Evolutionary conservation across 2,113 vertebrate genomes (phyloP), one percentile per base, ranked within the genome.

Genomic region (Bungarus multicinctus): DNA sequence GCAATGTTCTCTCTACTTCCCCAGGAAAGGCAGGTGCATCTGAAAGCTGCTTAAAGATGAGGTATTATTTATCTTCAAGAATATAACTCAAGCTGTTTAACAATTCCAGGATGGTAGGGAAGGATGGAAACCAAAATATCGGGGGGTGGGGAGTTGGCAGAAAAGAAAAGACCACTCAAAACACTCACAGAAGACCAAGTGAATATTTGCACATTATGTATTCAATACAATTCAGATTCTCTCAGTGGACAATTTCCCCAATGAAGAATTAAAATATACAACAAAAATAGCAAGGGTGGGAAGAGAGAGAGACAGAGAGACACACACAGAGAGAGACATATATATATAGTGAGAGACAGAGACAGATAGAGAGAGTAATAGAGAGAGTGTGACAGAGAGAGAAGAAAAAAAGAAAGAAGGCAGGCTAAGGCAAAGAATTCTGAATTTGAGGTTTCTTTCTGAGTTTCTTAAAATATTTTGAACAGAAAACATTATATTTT

Each of bases 1-100:
- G 8, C 0, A 57, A 23, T 0, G 39, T 58, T 91, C 22, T 93
- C 96, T 91, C 92, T 2, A 23, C 34, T 94, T 16, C 10, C 5
- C 60, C 34, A 23, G 10, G 8, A 45, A 89, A 54, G 43, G n/a
- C 34, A 47, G 91, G 87, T 87, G 34, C 74, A 86, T 47, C 81
- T 45, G 50, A 93, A 43, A 86, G 92, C 91, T 74, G 92, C 87
- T 93, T 92, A 64, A 90, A 54, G 27, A 90, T 2, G 52, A 89
- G 58, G 30, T 90, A 89, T 95, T 91, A 55, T 64, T 86, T 92
- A 45, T 85, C 52, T 90, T 93, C 3, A 90, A 90, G 54, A 95
- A 93, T 94, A 27, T 60, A 93, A 94, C 90, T 94, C 3, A 91
- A 81, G 93, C 92, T 86, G 58, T 50, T 92, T 89, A 95, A 52